Evolutionary conservation across 2,113 vertebrate species (phyloP), one percentile per base, ranked within the genome.

Genomic region (Engraulis encrasicolus): DNA sequence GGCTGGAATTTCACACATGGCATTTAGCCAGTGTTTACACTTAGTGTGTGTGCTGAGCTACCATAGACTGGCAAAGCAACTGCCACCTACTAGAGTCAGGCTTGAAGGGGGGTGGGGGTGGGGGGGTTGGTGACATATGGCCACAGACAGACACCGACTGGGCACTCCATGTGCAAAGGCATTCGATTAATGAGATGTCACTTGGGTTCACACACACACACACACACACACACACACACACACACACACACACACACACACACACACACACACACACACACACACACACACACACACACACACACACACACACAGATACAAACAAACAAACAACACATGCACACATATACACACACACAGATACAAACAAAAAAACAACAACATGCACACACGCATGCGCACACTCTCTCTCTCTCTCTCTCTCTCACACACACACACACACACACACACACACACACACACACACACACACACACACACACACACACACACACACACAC

Each of bases 1-100:
- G 61, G 40, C 31, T 14, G 77, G 82, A 79, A 84, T 84, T 79
- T 82, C 74, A 88, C n/a, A 49, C 74, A 84, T 48, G 81, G 23
- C 66, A 54, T 66, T 45, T 31, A 38, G 27, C 82, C 38, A 36
- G 80, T 80, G 38, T 31, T 50, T 48, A 74, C n/a, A 66, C 50
- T 48, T 31, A 19, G 61, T 83, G 78, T 48, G 27, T 74, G 58
- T n/a, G 12, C 49, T 50, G 61, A 83, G 58, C 66, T 50, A 61
- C 23, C 36, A 31, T 52, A 74, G 36, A 48, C 80, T 78, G 79
- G 80, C 49, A 80, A 5, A 71, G 34, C 52, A 52, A 66, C 82
- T 79, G 54, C 27, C 34, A 19, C n/a, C n/a, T n/a, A 4, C 3
- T 54, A 74, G 48, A 79, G 66, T 66, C 80, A 79, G 50, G 74